A percentile compares a stretch with the other conserved stretches of the same genome.
Evolutionary conservation across 1,140 invertebrate species (phyloP).

Genomic region (Drosophila santomea): DNA sequence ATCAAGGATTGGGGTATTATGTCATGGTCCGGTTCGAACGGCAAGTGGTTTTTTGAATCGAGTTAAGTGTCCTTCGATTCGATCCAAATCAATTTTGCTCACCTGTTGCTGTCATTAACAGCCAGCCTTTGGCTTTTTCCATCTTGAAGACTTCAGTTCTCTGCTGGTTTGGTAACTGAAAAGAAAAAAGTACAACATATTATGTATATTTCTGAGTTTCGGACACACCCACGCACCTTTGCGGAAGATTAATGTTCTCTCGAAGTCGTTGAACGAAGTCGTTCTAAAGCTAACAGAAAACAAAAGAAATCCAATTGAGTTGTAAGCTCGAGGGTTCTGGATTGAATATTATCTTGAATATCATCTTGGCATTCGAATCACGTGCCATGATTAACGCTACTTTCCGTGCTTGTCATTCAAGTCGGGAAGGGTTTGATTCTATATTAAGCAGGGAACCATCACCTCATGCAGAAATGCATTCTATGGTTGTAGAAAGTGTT

Average conservation of each 20-base stretch:
- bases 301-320: constrained; percentile 24
- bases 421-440: constrained; percentile 3
- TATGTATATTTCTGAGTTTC: constrained; percentile 36
- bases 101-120: constrained; percentile 72
- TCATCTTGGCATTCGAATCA: constrained; percentile 9
- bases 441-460: background rate
- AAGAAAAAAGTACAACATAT: constrained; percentile 35
- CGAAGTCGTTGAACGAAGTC: constrained; percentile 54
- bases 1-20: constrained; percentile 38
- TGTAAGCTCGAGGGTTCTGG: constrained; percentile 29
- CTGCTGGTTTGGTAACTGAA: constrained; percentile 44
- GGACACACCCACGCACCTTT: constrained; percentile 20
- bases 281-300: constrained; percentile 8
- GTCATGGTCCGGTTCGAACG: constrained; percentile 27
- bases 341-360: background rate
- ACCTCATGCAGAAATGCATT: constrained; percentile 31
- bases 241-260: constrained; percentile 41
- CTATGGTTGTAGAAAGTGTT: constrained; percentile 43
- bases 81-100: constrained; percentile 29
- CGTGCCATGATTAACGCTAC: constrained; percentile 38
- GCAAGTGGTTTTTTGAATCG: constrained; percentile 18
- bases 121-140: constrained; percentile 78
- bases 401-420: constrained; percentile 35
- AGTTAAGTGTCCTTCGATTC: constrained; percentile 27
- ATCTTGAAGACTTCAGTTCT: constrained; percentile 56